Evolutionary conservation across 2,888 invertebrate genomes (phyloP).

Genomic region (Argynnis bischoffii): DNA sequence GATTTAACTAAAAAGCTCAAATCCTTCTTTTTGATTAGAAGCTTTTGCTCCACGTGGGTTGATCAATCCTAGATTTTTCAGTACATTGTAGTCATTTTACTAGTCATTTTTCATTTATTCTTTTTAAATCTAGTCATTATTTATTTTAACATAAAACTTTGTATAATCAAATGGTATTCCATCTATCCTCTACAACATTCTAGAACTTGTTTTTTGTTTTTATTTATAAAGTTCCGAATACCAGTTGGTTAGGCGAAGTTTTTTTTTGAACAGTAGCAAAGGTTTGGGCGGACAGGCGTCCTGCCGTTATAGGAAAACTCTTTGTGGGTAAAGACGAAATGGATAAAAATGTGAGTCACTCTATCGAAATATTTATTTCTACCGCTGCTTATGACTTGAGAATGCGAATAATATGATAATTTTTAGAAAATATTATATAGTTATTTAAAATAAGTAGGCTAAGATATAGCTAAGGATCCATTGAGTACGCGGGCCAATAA

Average conservation of each 20-base stretch:
- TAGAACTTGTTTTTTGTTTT: conserved; percentile 27
- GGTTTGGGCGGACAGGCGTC: conserved; percentile 24
- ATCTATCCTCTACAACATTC: conserved; percentile 32
- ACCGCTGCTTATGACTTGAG: conserved; percentile 68
- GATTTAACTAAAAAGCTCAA: neutral
- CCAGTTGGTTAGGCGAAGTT: conserved; percentile 23
- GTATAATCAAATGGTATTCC: conserved; percentile 26
- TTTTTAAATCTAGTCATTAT: conserved; percentile 3
- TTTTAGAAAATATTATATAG: conserved; percentile 69
- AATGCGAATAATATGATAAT: conserved; percentile 61
- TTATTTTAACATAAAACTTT: conserved; percentile 9
- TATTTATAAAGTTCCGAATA: conserved; percentile 24
- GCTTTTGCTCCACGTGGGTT: neutral
- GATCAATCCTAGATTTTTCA: neutral
- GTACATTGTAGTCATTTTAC: neutral
- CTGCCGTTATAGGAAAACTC: neutral
- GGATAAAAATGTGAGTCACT: conserved; percentile 74
- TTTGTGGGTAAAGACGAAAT: conserved; percentile 32
- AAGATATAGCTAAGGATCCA: conserved; percentile 52
- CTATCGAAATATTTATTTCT: conserved; percentile 63
- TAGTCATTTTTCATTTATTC: neutral
- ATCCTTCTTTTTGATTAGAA: conserved; percentile 1
- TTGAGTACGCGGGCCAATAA: conserved; percentile 77
- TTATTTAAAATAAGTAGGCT: conserved; percentile 50
- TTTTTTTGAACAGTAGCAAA: conserved; percentile 16